phyloP scores from a whole-genome alignment of 2,113 vertebrate genomes.

The Leucosticte australis region DNA sequence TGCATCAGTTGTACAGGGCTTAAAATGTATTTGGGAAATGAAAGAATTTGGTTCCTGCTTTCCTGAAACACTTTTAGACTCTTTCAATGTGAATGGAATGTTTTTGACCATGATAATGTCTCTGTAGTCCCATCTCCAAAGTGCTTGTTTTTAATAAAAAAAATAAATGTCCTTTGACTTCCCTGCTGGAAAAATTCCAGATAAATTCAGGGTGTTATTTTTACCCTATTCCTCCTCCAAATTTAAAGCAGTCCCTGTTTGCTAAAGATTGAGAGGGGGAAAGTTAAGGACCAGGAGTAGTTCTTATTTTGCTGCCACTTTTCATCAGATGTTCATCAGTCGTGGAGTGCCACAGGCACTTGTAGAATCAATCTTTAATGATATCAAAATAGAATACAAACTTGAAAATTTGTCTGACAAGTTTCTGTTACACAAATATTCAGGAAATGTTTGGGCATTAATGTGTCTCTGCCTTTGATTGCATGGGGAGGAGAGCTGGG shows the following conservation, averaged over 20 bases:
- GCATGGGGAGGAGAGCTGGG: not conserved
- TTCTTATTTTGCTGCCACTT: not conserved
- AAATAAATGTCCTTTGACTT: not conserved
- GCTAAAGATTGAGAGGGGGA: not conserved
- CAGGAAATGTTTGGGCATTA: not conserved
- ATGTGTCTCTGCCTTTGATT: not conserved
- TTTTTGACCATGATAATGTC: not conserved
- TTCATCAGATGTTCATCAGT: not conserved
- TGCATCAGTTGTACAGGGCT: not conserved
- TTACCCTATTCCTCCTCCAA: not conserved
- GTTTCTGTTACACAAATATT: not conserved
- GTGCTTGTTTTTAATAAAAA: not conserved
- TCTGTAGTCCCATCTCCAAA: not conserved
- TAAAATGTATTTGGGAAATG: not conserved
- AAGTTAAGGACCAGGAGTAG: not conserved
- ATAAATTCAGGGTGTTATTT: not conserved
- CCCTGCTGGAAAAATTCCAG: not conserved
- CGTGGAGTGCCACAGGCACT: not conserved
- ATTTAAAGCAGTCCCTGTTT: not conserved
- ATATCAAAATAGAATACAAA: not conserved
- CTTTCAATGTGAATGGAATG: not conserved
- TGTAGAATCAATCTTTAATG: not conserved
- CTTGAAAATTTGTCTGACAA: not conserved
- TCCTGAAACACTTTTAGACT: not conserved
- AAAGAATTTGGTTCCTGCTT: not conserved